These are phyloP conservation scores for Ormyrus rosae DNA, from an alignment of 2,888 invertebrate genomes.

Conservation along the genomic window DNA sequence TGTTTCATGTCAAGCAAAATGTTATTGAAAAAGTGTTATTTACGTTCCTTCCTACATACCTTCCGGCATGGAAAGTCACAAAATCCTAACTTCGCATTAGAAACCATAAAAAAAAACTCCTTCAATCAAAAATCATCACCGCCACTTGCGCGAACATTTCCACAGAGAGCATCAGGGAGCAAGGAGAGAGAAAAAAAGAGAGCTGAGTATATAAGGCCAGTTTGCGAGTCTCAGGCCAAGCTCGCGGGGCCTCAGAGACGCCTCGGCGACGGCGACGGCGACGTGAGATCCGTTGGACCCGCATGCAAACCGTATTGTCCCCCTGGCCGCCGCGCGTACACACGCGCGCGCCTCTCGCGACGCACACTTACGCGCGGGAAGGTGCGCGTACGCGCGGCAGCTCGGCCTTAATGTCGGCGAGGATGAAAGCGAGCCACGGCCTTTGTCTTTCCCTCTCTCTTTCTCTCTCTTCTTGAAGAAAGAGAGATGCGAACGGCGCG, in stretches of 20 bases:
- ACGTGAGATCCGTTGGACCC: slow-evolving; percentile 75
- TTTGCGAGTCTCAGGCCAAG: slow-evolving; percentile 56
- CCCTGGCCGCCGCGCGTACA: slow-evolving; percentile 19
- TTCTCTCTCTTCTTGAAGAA: slow-evolving; percentile 23
- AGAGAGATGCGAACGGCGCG: slow-evolving; percentile 44
- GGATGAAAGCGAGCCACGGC: slow-evolving; percentile 71
- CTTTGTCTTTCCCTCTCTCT: slow-evolving; percentile 66
- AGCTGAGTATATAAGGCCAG: slow-evolving; percentile 49
- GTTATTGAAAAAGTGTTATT: no score
- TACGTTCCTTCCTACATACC: no score
- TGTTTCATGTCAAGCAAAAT: no score
- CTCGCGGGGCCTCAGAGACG: slow-evolving; percentile 4
- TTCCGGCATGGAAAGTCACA: no score
- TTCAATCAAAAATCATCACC: no score
- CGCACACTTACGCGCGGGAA: no score
- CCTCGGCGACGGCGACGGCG: slow-evolving; percentile 59
- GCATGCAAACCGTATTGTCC: slow-evolving; percentile 75
- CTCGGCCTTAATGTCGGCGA: slow-evolving; percentile 73
- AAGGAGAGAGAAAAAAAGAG: slow-evolving; percentile 27
- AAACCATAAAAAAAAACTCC: no score
- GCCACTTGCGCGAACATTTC: background rate
- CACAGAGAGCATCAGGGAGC: slow-evolving; percentile 2
- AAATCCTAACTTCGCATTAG: no score
- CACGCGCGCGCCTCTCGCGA: background rate
- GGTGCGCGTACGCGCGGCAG: slow-evolving; percentile 60